phyloP scores from a whole-genome alignment of 2,888 invertebrate species.

The Noctua fimbriata region DNA sequence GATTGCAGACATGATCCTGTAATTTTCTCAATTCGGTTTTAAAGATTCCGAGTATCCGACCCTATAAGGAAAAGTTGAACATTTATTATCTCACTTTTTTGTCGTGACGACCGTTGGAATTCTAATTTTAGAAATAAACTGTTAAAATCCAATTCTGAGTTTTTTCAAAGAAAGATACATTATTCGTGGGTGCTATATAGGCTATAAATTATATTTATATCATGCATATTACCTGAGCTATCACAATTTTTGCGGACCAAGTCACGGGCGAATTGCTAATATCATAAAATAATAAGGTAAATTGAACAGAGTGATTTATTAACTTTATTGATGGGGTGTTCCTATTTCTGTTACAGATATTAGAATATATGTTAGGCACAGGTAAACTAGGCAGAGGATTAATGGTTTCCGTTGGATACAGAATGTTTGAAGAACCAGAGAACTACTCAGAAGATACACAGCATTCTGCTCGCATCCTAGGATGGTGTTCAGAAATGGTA shows the following conservation, averaged over 20 bases:
- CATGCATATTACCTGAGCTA: too few species aligned
- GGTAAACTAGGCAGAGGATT: constrained; percentile 44
- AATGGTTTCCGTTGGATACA: constrained; percentile 17
- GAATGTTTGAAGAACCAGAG: constrained; percentile 38
- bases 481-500: constrained; percentile 57
- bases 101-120: not conserved
- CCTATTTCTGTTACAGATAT: constrained; percentile 30
- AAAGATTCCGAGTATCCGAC: not conserved
- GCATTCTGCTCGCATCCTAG: constrained; percentile 44
- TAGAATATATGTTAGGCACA: constrained; percentile 27
- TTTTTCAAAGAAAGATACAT: too few species aligned
- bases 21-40: too few species aligned
- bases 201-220: too few species aligned
- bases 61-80: not conserved
- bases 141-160: not conserved
- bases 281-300: not conserved
- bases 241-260: too few species aligned
- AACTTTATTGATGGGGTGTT: too few species aligned
- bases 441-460: constrained; percentile 31
- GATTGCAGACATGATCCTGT: not conserved
- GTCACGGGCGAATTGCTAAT: too few species aligned
- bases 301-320: not conserved
- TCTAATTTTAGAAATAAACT: not conserved
- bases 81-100: not conserved
- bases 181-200: too few species aligned